These are phyloP conservation scores for Drosophila recens DNA, from an alignment of 2,888 invertebrate species.

Conservation along the genomic window DNA sequence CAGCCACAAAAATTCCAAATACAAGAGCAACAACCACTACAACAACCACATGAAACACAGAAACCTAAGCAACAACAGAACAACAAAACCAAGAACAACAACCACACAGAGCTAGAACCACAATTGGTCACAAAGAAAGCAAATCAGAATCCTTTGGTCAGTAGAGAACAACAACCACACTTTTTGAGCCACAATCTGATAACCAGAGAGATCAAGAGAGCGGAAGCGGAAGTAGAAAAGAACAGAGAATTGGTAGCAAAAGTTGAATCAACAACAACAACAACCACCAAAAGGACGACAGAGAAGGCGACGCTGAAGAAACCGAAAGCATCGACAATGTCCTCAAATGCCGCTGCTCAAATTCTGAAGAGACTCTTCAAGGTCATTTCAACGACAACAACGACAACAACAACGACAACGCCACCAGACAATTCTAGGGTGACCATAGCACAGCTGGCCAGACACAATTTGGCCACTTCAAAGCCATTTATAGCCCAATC, in stretches of 20 bases:
- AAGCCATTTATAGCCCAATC: slow-evolving; percentile 60
- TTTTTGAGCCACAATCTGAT: slow-evolving; percentile 38
- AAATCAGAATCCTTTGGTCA: slow-evolving; percentile 12
- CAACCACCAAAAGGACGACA: slow-evolving; percentile 1
- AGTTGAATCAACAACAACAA: slow-evolving; percentile 25
- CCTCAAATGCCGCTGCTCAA: slow-evolving; percentile 54
- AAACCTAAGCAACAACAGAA: slow-evolving; percentile 24
- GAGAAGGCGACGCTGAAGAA: slow-evolving; percentile 18
- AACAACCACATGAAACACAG: slow-evolving; percentile 21
- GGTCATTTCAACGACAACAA: slow-evolving; percentile 50
- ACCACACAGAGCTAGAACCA: slow-evolving; percentile 25
- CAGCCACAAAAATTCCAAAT: slow-evolving; percentile 24
- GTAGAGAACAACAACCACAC: slow-evolving; percentile 21
- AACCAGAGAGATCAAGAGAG: slow-evolving; percentile 27
- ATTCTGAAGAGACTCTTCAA: slow-evolving; percentile 54
- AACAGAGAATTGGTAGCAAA: background rate
- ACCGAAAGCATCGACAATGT: slow-evolving; percentile 47
- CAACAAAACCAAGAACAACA: slow-evolving; percentile 22
- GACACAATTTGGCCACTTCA: slow-evolving; percentile 60
- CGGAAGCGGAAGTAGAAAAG: background rate
- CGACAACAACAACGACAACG: slow-evolving; percentile 15
- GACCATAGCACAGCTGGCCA: slow-evolving; percentile 57
- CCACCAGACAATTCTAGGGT: slow-evolving; percentile 15
- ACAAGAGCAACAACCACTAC: slow-evolving; percentile 21
- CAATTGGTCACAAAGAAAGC: slow-evolving; percentile 16